A percentile compares a stretch with the other conserved stretches of the same genome.
Evolutionary conservation across 2,888 invertebrate genomes (phyloP).

Genomic region (Polyommatus icarus): DNA sequence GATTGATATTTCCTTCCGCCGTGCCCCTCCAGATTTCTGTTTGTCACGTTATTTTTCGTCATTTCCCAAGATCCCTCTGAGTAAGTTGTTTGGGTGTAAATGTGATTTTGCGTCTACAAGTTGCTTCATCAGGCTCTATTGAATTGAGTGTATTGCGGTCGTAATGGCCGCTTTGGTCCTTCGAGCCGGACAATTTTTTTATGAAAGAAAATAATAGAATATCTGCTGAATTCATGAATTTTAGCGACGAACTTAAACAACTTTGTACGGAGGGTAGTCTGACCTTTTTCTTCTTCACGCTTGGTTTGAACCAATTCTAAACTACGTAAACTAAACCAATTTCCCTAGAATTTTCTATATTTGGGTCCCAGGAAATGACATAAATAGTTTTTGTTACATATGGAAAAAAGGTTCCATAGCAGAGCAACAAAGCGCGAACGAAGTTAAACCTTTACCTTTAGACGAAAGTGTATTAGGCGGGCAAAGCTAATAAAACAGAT

Average conservation of each 20-base stretch:
- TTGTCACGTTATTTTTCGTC: slow-evolving; percentile 27
- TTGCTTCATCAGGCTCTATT: slow-evolving; percentile 9
- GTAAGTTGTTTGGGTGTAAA: slow-evolving; percentile 10
- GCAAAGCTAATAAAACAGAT: neutral
- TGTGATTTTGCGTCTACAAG: slow-evolving; percentile 18
- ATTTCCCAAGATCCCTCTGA: slow-evolving; percentile 7
- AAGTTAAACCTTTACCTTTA: too few relatives aligned
- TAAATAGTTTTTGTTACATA: too few relatives aligned
- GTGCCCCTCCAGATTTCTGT: slow-evolving; percentile 38
- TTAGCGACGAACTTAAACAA: neutral
- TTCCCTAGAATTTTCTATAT: too few relatives aligned
- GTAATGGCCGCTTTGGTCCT: neutral
- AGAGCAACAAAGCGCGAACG: too few relatives aligned
- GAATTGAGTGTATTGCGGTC: neutral
- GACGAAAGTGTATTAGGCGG: neutral
- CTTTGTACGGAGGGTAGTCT: neutral
- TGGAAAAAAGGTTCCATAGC: too few relatives aligned
- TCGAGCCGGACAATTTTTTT: neutral
- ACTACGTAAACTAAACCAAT: too few relatives aligned
- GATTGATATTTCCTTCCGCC: slow-evolving; percentile 53
- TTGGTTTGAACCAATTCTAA: too few relatives aligned
- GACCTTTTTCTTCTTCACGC: too few relatives aligned
- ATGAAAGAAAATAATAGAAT: neutral
- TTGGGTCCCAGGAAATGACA: too few relatives aligned
- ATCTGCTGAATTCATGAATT: neutral